These are phyloP conservation scores for Xenopus laevis DNA, from an alignment of 2,113 vertebrate genomes.

Conservation along the genomic window DNA sequence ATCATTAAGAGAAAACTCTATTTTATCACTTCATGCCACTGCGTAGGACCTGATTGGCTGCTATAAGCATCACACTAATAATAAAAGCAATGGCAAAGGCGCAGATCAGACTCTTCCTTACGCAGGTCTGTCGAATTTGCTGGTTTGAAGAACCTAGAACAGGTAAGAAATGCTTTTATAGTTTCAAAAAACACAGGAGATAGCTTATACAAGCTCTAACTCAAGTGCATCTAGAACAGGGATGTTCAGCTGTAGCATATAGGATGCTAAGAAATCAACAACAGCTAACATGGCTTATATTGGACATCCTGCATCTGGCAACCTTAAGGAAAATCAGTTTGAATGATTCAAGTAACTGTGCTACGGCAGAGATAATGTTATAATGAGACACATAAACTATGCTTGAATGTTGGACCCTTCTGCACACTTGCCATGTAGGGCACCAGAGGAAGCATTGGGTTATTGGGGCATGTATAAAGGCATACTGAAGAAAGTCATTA, in stretches of 20 bases:
- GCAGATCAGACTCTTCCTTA: conserved; percentile 94
- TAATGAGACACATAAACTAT: neutral
- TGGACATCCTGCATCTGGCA: too few relatives aligned
- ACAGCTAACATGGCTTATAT: too few relatives aligned
- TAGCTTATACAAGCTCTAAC: neutral
- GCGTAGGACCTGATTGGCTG: conserved; percentile 94
- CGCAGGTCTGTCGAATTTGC: conserved; percentile 96
- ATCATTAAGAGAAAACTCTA: conserved; percentile 1
- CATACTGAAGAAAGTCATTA: too few relatives aligned
- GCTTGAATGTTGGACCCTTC: neutral
- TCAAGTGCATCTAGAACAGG: neutral
- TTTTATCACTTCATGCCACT: conserved; percentile 87
- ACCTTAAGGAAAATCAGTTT: too few relatives aligned
- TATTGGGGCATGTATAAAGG: neutral
- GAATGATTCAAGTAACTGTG: too few relatives aligned
- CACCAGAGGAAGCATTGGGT: neutral
- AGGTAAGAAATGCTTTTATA: neutral
- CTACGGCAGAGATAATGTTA: too few relatives aligned
- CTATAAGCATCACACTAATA: conserved; percentile 97
- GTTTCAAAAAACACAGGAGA: neutral
- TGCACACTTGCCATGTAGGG: neutral
- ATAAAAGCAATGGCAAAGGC: conserved; percentile 97
- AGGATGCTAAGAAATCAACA: too few relatives aligned
- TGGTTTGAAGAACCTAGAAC: conserved; percentile 84
- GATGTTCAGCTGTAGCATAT: too few relatives aligned